phyloP scores from a whole-genome alignment of 2,888 invertebrate species.

The Harmothoe impar region DNA sequence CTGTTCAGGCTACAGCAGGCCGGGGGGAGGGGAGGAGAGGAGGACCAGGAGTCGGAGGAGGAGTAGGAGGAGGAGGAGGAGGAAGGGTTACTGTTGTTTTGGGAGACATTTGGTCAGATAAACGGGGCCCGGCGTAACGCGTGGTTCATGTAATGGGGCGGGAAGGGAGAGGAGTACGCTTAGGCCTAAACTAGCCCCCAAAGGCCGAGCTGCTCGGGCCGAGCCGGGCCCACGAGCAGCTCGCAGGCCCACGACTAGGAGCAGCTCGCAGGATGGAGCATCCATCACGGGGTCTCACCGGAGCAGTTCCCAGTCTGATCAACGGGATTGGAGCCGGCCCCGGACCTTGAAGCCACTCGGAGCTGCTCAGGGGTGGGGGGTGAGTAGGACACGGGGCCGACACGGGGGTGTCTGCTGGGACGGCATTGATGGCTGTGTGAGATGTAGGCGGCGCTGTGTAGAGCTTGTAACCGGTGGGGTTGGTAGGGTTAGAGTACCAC shows the following conservation, averaged over 20 bases:
- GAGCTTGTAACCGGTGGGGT: neutral
- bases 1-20: too few relatives aligned
- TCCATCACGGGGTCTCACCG: constrained; percentile 35
- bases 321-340: constrained; percentile 12
- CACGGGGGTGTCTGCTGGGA: too few relatives aligned
- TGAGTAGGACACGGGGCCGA: neutral
- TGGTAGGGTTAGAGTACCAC: neutral
- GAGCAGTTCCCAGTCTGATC: constrained; percentile 33
- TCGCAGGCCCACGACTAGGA: neutral
- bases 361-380: neutral
- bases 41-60: too few relatives aligned
- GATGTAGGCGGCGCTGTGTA: neutral
- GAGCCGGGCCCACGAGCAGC: neutral
- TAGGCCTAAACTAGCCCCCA: constrained; percentile 7
- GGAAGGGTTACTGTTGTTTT: neutral
- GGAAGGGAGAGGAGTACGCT: constrained; percentile 8
- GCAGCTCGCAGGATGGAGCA: constrained; percentile 4
- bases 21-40: too few relatives aligned
- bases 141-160: constrained; percentile 29
- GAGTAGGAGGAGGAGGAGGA: neutral
- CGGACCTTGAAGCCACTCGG: neutral
- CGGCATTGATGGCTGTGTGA: neutral
- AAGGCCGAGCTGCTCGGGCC: constrained; percentile 14
- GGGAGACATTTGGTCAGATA: constrained; percentile 29
- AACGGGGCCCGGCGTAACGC: constrained; percentile 1